A percentile compares a stretch with the other conserved stretches of the same genome.
Evolutionary conservation across 1,140 invertebrate genomes (phyloP).

Genomic region (Halesus radiatus): DNA sequence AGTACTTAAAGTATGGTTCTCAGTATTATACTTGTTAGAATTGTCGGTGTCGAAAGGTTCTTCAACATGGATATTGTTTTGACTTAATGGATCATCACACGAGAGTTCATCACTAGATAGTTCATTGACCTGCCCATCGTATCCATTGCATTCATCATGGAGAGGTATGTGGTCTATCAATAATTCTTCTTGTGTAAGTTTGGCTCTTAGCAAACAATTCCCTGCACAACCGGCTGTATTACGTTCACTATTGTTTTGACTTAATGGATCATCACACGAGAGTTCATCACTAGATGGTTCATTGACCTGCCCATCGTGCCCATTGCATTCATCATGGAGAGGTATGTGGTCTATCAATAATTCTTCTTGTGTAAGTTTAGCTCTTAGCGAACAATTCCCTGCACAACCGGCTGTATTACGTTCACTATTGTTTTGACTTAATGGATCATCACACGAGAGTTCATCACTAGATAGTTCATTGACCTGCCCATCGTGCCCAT

Average conservation of each 20-base stretch:
- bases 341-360: neutral
- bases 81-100: neutral
- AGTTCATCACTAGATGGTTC: too few species aligned
- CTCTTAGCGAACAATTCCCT: neutral
- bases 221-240: neutral
- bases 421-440: too few species aligned
- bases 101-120: neutral
- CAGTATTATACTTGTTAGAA: conserved; percentile 19
- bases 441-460: too few species aligned
- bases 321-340: neutral
- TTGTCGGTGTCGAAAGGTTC: neutral
- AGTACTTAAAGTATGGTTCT: neutral
- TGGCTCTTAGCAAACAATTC: neutral
- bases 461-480: too few species aligned
- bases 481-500: too few species aligned
- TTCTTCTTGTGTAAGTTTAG: neutral
- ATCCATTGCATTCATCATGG: neutral
- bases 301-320: too few species aligned
- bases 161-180: neutral
- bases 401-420: neutral
- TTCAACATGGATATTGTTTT: neutral
- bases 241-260: too few species aligned
- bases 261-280: too few species aligned
- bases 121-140: neutral
- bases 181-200: neutral